Base-by-base conservation (phyloP, 2,797 vertebrate species). In the Choloepus didactylus region DNA sequence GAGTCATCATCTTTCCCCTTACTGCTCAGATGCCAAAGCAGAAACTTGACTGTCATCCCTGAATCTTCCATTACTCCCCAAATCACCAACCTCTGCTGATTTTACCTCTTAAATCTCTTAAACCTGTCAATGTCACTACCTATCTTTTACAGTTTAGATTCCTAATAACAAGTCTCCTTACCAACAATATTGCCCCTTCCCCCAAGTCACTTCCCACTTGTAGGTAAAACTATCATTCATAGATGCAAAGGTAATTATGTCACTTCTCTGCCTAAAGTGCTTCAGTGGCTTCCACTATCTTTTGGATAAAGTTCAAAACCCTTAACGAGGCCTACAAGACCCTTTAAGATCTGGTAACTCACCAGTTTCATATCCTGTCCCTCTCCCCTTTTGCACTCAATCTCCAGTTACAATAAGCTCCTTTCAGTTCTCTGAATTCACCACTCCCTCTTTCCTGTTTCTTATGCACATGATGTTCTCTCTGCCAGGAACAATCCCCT, bases 401-500 rank as follows among this genome's bases (percentile, higher is more conserved):
- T 51, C 85, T 87, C 76, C 8, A 31, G 44, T 75, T 89, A 97
- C 85, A 93, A 62, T 85, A 70, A 93, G 67, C 85, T 89, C 80
- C 91, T 87, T 95, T 94, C 67, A 81, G 86, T 62, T 88, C 77
- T 92, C 79, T n/a, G 56, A 77, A 73, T 12, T 25, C 79, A 62
- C 67, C 66, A 56, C 72, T 59, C 91, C 79, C 79, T 62, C 4
- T 18, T 72, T 92, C 64, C 87, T 29, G 54, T 80, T 87, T 79
- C 91, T 95, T 46, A 44, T 89, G 80, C 89, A 95, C 75, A 44
- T 15, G 49, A 79, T 84, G 84, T 84, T 94, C 94, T 95, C 73
- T 94, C 70, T 69, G 60, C 56, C 16, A 81, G 66, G 46, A 93
- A 93, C 46, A 77, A 86, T 19, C 41, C 51, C 41, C 35, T 69